Percentiles rank a stretch among this genome's conserved stretches.
These are phyloP conservation scores for Baccha elongata DNA, from an alignment of 2,888 invertebrate species.

Conservation along the genomic window DNA sequence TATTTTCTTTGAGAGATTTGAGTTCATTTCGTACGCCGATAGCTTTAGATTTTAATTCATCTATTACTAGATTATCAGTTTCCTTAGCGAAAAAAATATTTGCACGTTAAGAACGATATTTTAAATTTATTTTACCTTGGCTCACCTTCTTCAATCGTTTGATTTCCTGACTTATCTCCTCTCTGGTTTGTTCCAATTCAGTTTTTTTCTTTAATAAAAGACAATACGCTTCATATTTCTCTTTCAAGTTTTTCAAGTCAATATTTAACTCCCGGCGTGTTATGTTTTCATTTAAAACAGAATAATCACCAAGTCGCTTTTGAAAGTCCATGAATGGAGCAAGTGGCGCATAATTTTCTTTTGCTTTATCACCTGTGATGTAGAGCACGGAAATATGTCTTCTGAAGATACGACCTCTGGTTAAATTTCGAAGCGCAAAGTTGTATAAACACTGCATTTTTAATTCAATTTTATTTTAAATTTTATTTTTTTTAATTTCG, in stretches of 20 bases:
- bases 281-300: constrained; percentile 84
- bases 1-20: constrained; percentile 85
- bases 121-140: not conserved
- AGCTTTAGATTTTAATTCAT: constrained; percentile 84
- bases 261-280: constrained; percentile 83
- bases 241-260: constrained; percentile 84
- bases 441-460: constrained; percentile 48
- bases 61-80: constrained; percentile 77
- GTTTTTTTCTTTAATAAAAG: constrained; percentile 83
- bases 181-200: constrained; percentile 83
- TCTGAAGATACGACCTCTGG: not conserved
- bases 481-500: not conserved
- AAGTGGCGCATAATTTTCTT: constrained; percentile 86
- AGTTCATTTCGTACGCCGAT: constrained; percentile 85
- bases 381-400: constrained; percentile 80
- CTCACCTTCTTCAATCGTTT: constrained; percentile 81
- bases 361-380: constrained; percentile 88
- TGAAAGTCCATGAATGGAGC: constrained; percentile 88
- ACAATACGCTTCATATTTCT: constrained; percentile 86
- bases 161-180: constrained; percentile 83
- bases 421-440: constrained; percentile 19
- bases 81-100: not conserved
- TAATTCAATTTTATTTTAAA: not conserved
- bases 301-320: constrained; percentile 83
- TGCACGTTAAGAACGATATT: not conserved